Conservation (phyloP, 2,113 vertebrate genomes). For the Dolichallabes microphthalmus region DNA sequence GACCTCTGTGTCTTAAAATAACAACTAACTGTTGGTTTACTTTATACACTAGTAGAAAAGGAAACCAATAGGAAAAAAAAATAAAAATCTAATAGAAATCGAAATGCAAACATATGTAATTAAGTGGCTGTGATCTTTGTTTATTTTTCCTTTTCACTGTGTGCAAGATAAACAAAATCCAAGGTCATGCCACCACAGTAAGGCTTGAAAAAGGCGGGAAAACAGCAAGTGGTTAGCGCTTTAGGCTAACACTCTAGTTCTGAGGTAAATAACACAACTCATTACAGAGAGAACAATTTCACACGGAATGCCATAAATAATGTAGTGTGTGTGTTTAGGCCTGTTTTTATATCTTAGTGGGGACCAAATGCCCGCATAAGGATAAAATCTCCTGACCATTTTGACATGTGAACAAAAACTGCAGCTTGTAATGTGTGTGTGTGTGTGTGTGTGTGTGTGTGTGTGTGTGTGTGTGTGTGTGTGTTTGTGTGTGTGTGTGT, state of each 20-base stretch:
- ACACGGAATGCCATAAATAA: not conserved
- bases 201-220: not conserved
- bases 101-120: not conserved
- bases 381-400: not conserved
- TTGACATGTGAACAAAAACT: not conserved
- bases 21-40: too few relatives aligned
- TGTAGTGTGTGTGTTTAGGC: not conserved
- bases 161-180: conserved; percentile 19
- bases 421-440: not conserved
- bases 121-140: not conserved
- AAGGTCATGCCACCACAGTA: not conserved
- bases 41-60: not conserved
- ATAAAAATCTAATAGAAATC: not conserved
- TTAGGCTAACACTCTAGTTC: conserved; percentile 9
- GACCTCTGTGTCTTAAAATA: too few relatives aligned
- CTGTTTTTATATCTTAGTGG: not conserved
- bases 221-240: conserved; percentile 20
- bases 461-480: too few relatives aligned
- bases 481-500: not conserved
- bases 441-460: not conserved
- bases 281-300: conserved; percentile 2
- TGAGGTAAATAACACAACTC: not conserved
- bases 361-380: not conserved
- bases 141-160: conserved; percentile 8
- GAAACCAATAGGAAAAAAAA: not conserved